These are phyloP conservation scores for Catharus ustulatus DNA, from an alignment of 2,797 vertebrate species.

Conservation along the genomic window DNA sequence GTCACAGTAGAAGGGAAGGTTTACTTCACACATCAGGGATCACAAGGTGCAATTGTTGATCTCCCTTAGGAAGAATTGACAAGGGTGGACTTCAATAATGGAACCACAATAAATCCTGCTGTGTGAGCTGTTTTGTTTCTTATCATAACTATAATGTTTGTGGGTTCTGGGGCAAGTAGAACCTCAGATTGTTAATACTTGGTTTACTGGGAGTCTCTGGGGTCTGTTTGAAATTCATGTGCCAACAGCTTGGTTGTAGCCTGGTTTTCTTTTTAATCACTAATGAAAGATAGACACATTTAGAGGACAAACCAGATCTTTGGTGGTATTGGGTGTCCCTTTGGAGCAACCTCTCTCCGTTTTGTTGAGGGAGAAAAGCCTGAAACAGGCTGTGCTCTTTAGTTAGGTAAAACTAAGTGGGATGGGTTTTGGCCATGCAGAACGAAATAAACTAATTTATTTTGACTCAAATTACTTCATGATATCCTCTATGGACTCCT, in stretches of 20 bases:
- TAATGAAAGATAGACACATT: not conserved
- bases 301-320: not conserved
- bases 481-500: conserved; percentile 15
- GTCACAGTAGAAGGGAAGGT: too few relatives aligned
- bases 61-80: not conserved
- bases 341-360: not conserved
- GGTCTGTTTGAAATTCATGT: not conserved
- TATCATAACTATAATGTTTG: not conserved
- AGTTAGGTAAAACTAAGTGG: not conserved
- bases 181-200: not conserved
- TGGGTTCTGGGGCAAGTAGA: not conserved
- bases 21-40: not conserved
- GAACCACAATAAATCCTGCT: not conserved
- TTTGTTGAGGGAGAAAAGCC: not conserved
- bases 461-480: conserved; percentile 17
- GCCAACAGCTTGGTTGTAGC: not conserved
- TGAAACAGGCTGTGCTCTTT: not conserved
- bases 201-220: not conserved
- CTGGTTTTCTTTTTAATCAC: not conserved
- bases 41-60: not conserved
- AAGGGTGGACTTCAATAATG: not conserved
- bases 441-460: conserved; percentile 49
- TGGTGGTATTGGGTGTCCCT: not conserved
- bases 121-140: not conserved
- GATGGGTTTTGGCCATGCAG: conserved; percentile 22